Percentiles rank a stretch among this genome's conserved stretches.
Conservation (phyloP, 2,797 vertebrate genomes). For the Pogoniulus pusillus region DNA sequence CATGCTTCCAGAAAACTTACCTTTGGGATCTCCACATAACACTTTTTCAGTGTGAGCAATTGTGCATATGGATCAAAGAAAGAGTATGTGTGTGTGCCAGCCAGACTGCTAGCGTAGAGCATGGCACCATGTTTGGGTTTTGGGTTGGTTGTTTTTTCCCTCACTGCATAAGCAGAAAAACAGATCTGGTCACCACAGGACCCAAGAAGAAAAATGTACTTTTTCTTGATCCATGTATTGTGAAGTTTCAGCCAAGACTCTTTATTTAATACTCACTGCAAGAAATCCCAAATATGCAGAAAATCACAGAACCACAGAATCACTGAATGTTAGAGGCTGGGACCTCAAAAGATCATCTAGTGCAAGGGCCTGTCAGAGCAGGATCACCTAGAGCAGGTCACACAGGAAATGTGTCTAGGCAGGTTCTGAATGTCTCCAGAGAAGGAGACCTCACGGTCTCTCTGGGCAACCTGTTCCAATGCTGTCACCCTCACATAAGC, state of each 20-base stretch:
- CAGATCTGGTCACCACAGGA: not conserved
- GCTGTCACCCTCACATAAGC: too few relatives aligned
- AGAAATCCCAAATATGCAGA: too few relatives aligned
- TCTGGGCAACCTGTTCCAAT: too few relatives aligned
- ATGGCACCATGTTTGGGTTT: not conserved
- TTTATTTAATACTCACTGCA: not conserved
- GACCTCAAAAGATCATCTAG: too few relatives aligned
- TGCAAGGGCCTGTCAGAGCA: too few relatives aligned
- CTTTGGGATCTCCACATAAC: not conserved
- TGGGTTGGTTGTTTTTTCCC: not conserved
- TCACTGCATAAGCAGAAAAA: not conserved
- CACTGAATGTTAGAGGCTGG: too few relatives aligned
- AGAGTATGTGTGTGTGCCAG: not conserved
- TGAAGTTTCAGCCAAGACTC: not conserved
- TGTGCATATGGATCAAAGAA: not conserved
- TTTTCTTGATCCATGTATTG: not conserved
- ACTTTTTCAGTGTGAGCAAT: not conserved
- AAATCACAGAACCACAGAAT: too few relatives aligned
- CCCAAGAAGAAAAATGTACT: not conserved
- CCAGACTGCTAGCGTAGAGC: not conserved
- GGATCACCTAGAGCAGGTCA: too few relatives aligned
- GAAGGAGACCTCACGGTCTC: too few relatives aligned
- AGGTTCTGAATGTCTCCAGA: too few relatives aligned
- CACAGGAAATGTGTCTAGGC: too few relatives aligned
- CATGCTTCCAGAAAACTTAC: not conserved